phyloP scores from a whole-genome alignment of 2,113 vertebrate genomes.

The Climacteris rufus region DNA sequence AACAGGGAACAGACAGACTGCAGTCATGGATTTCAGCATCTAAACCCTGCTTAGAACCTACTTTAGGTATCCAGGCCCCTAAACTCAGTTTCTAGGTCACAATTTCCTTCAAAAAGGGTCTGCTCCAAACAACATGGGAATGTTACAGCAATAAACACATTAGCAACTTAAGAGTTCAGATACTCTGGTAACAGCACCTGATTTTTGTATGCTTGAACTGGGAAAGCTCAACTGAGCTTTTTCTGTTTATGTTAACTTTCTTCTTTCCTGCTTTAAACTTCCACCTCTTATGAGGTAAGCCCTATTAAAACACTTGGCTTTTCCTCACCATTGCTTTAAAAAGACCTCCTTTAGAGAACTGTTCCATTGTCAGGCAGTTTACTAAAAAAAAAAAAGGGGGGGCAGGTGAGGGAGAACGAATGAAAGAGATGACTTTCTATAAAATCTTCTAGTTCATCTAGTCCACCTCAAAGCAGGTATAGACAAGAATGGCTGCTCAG shows the following conservation, averaged over 20 bases:
- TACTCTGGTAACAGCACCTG: not conserved
- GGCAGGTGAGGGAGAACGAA: not conserved
- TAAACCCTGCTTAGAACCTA: not conserved
- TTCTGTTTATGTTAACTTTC: not conserved
- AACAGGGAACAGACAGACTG: not conserved
- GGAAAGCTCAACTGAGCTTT: not conserved
- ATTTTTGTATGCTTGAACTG: not conserved
- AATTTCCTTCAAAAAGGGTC: not conserved
- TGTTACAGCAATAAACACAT: not conserved
- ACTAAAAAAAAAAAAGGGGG: not conserved
- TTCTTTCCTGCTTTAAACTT: not conserved
- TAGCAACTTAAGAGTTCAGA: not conserved
- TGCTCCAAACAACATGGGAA: not conserved
- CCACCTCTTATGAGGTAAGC: not conserved
- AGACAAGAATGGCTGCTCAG: slow-evolving; percentile 27
- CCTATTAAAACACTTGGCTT: not conserved
- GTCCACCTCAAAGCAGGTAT: slow-evolving; percentile 15
- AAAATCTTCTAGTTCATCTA: slow-evolving; percentile 22
- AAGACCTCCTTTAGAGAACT: not conserved
- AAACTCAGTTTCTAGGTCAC: not conserved
- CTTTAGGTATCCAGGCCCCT: not conserved
- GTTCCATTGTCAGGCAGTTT: not conserved
- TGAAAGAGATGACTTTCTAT: not conserved
- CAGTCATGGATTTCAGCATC: not conserved
- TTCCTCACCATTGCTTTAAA: not conserved